Percentiles rank a stretch among this genome's conserved stretches.
Conservation (phyloP, 2,797 vertebrate species). For the Poeciliopsis turneri region DNA sequence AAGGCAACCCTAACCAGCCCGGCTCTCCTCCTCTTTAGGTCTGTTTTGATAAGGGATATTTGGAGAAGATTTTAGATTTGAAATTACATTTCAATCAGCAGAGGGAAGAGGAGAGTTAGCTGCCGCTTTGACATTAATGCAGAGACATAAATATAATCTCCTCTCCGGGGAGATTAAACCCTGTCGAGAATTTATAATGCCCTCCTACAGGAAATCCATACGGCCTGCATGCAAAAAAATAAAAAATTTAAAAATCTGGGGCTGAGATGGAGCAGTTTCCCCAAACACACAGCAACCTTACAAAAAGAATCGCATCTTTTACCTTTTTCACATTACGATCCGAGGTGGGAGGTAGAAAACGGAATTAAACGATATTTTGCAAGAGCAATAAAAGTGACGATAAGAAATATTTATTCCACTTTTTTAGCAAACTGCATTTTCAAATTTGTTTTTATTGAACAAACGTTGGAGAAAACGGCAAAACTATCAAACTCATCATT, state of each 20-base stretch:
- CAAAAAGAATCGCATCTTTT: neutral
- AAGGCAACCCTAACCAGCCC: conserved; percentile 1
- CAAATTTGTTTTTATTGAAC: too few species aligned
- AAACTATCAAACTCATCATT: too few species aligned
- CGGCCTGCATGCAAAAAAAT: neutral
- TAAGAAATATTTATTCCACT: too few species aligned
- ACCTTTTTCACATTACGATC: neutral
- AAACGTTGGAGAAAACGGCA: too few species aligned
- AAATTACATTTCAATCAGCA: conserved; percentile 15
- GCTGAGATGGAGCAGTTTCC: neutral
- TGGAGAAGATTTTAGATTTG: conserved; percentile 18
- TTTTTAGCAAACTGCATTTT: too few species aligned
- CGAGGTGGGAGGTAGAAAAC: too few species aligned
- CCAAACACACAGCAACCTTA: neutral
- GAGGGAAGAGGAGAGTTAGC: neutral
- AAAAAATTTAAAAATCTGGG: neutral
- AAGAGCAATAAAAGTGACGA: too few species aligned
- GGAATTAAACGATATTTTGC: too few species aligned
- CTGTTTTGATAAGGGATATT: conserved; percentile 16
- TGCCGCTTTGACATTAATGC: conserved; percentile 11
- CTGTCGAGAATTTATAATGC: conserved; percentile 14
- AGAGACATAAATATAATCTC: conserved; percentile 10
- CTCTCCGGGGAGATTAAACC: conserved; percentile 15
- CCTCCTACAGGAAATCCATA: conserved; percentile 14
- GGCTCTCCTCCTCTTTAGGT: neutral